These are phyloP conservation scores for Eupithecia subfuscata DNA, from an alignment of 2,888 invertebrate species.

Conservation along the genomic window DNA sequence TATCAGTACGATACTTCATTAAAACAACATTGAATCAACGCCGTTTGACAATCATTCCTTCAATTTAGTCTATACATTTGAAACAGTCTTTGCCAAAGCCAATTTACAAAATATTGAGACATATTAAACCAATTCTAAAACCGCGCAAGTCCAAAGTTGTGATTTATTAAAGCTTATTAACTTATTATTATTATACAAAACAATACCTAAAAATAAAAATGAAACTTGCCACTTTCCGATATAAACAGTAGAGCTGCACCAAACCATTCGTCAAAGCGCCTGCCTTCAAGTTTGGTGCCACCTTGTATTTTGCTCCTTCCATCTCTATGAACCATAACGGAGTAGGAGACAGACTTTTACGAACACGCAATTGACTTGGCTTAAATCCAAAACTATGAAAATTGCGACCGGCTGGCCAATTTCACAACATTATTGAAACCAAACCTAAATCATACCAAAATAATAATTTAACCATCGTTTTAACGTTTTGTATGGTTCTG, in stretches of 20 bases:
- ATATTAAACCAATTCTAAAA: neutral
- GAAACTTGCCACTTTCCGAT: neutral
- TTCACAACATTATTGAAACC: neutral
- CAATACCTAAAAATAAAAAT: neutral
- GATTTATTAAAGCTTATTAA: neutral
- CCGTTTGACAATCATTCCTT: neutral
- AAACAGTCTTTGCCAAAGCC: neutral
- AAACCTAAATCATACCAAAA: neutral
- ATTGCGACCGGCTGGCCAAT: neutral
- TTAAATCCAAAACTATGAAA: neutral
- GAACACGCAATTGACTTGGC: conserved; percentile 1
- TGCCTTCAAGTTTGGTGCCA: neutral
- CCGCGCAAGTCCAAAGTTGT: neutral
- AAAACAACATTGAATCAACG: conserved; percentile 12
- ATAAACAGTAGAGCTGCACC: neutral
- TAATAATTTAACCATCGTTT: neutral
- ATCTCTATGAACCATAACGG: neutral
- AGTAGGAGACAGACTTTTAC: neutral
- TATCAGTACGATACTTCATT: conserved; percentile 35
- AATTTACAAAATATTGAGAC: neutral
- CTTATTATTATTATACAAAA: neutral
- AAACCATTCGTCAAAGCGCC: neutral
- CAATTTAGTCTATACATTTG: neutral
- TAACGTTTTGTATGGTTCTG: neutral
- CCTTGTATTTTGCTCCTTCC: neutral